Base-by-base conservation (phyloP, 2,797 vertebrate species). In the Naso thynnoides region DNA sequence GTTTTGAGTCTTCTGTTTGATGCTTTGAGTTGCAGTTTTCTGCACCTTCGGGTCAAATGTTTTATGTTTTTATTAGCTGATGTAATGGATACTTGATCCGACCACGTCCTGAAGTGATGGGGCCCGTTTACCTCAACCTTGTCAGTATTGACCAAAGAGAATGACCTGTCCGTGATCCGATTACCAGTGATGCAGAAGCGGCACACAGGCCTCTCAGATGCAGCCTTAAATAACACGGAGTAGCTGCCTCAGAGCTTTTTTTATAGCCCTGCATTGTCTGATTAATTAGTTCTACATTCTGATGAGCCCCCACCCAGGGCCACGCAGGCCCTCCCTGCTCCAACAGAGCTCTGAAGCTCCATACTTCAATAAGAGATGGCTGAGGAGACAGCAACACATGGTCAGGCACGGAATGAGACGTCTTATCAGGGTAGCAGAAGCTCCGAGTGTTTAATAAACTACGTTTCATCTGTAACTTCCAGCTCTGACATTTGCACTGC, bases 261-360 rank as follows among this genome's bases (percentile, higher is more conserved):
- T 1, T 47, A n/a, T 0, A 41, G 57, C 68, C 64, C 73, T 73
- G 67, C 41, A 66, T 65, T 79, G 81, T 86, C 78, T 73, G 15
- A 85, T 82, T 85, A 89, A 88, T 88, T 79, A 88, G 79, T 13
- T 60, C 0, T 0, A 26, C 57, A 74, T 54, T 48, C 26, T 86
- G 87, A 87, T 1, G 39, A 78, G 63, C 75, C 63, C 49, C 60
- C 36, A 24, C 62, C 56, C 41, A 39, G n/a, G 61, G 71, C 70
- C 23, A 42, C 10, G 38, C 45, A 14, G 67, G 58, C 59, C 9
- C 50, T 15, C 31, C 33, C 50, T 42, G 61, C 70, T 27, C 55
- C 58, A 69, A 48, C 36, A 33, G 52, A 1, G 31, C 74, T 45
- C 44, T 8, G 39, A 67, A 41, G 52, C 49, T 63, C 36, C 44